Evolutionary conservation across 2,797 vertebrate species (phyloP).

Genomic region (Rhabdomys pumilio): DNA sequence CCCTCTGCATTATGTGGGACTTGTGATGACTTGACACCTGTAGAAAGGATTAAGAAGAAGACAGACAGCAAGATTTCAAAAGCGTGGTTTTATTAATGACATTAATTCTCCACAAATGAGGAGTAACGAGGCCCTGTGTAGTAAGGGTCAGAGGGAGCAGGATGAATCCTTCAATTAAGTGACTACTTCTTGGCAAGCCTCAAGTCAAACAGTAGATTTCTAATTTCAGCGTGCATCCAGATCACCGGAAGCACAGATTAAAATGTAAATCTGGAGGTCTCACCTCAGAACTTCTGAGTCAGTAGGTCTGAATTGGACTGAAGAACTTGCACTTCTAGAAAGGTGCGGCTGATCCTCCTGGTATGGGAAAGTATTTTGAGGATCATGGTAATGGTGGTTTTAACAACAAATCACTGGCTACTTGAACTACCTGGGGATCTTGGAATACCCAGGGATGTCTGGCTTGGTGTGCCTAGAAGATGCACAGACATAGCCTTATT

Average conservation of each 20-base stretch:
- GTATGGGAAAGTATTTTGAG: not conserved
- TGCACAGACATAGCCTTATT: not conserved
- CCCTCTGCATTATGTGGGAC: not conserved
- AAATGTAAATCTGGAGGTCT: not conserved
- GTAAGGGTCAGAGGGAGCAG: not conserved
- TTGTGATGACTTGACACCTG: conserved; percentile 34
- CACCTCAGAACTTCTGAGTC: not conserved
- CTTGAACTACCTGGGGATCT: not conserved
- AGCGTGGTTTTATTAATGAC: not conserved
- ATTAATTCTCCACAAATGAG: not conserved
- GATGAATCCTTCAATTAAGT: not conserved
- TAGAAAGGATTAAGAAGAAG: not conserved
- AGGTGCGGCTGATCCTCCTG: no score
- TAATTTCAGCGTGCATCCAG: rapidly evolving
- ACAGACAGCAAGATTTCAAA: not conserved
- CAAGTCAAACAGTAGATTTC: not conserved
- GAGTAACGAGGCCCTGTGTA: not conserved
- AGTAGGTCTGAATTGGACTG: not conserved
- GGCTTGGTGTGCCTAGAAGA: not conserved
- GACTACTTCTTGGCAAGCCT: not conserved
- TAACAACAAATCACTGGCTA: not conserved
- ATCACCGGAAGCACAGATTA: not conserved
- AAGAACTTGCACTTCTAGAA: not conserved
- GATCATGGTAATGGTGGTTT: not conserved
- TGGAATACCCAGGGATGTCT: not conserved